Evolutionary conservation across 2,113 vertebrate species (phyloP).

Genomic region (Struthio camelus): DNA sequence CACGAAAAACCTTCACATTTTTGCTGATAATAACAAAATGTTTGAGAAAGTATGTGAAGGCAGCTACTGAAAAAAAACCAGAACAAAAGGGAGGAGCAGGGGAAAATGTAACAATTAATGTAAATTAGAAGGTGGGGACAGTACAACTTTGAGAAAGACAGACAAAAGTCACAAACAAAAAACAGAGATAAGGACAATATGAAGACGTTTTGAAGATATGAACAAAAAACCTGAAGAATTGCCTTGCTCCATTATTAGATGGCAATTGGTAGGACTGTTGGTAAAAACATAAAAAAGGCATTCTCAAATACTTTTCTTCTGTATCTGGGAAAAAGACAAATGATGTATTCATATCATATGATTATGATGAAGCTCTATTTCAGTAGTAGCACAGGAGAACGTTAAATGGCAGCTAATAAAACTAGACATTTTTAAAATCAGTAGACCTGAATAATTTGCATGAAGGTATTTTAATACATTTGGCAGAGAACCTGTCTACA

Average conservation of each 20-base stretch:
- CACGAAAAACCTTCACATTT: not conserved
- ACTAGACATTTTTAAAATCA: constrained; percentile 61
- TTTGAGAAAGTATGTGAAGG: not conserved
- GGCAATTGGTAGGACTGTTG: not conserved
- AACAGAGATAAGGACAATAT: not conserved
- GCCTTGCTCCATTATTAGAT: not conserved
- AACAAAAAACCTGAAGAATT: not conserved
- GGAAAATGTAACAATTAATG: not conserved
- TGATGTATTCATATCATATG: constrained; percentile 13
- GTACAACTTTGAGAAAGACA: not conserved
- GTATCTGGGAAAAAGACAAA: not conserved
- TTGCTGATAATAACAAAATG: not conserved
- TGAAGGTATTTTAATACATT: constrained; percentile 57
- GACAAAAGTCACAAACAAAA: not conserved
- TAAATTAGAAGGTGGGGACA: not conserved
- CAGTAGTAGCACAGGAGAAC: constrained; percentile 14
- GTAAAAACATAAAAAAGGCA: not conserved
- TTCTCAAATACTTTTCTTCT: not conserved
- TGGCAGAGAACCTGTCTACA: constrained; percentile 53
- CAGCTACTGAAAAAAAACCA: not conserved
- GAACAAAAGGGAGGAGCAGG: not conserved
- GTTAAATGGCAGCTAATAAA: constrained; percentile 69
- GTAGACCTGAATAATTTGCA: constrained; percentile 52
- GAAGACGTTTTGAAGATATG: not conserved
- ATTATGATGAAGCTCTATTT: constrained; percentile 34